phyloP scores from a whole-genome alignment of 1,140 invertebrate species.

The Uloborus diversus region DNA sequence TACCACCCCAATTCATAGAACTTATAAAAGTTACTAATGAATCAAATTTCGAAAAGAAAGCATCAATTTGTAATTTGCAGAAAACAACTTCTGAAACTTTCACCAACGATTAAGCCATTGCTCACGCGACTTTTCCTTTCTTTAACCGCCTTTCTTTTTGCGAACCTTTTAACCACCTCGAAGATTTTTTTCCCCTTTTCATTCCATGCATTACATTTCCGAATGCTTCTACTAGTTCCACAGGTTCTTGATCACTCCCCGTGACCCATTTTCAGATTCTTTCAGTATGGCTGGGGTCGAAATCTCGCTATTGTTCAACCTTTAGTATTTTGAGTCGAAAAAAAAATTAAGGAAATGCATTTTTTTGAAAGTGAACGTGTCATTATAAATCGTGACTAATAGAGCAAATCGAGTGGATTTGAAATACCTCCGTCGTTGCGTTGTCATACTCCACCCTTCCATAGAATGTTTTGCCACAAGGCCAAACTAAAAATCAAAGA shows the following conservation, averaged over 20 bases:
- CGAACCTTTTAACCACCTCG: too few relatives aligned
- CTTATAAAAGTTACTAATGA: too few relatives aligned
- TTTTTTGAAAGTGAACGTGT: background rate
- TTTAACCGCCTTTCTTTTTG: too few relatives aligned
- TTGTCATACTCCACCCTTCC: background rate
- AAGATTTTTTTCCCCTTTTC: too few relatives aligned
- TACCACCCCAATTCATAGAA: too few relatives aligned
- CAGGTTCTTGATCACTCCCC: slow-evolving; percentile 4
- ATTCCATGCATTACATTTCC: background rate
- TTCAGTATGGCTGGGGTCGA: background rate
- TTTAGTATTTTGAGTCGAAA: background rate
- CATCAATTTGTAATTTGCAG: too few relatives aligned
- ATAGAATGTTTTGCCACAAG: background rate
- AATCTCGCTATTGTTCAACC: background rate
- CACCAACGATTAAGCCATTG: too few relatives aligned
- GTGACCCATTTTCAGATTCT: slow-evolving; percentile 14
- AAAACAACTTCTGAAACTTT: too few relatives aligned
- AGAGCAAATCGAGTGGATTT: slow-evolving; percentile 28
- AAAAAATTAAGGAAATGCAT: background rate
- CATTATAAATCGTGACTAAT: slow-evolving; percentile 41
- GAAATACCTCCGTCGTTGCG: background rate
- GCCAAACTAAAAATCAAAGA: too few relatives aligned
- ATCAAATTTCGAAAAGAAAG: too few relatives aligned
- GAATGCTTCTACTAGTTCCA: background rate
- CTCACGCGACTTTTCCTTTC: too few relatives aligned